Evolutionary conservation across 2,113 vertebrate genomes (phyloP), one percentile per base, ranked within the genome.

Genomic region (Cololabis saira): DNA sequence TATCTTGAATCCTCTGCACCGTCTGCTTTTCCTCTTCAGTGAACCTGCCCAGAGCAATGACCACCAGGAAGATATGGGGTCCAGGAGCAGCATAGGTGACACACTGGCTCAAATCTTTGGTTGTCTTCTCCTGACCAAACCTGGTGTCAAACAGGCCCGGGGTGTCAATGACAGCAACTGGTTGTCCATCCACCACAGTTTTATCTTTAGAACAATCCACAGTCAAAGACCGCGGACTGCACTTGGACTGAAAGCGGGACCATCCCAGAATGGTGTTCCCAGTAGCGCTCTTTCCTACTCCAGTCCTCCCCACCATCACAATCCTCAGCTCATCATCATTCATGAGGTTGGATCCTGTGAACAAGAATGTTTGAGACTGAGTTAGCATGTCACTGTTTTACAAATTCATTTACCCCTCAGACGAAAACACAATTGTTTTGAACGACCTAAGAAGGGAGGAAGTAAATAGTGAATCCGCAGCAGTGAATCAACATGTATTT

Each of bases 31-130:
- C 57, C 43, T 60, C 57, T 1, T 60, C 16, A 14, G 57, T 60
- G 57, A 30, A 60, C 27, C 57, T 60, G 57, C 19, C 43, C 22
- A 60, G 12, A 3, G 22, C n/a, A 42, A 60, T 18, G 43, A 60
- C 22, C 57, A 60, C 57, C 42, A 60, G 43, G 57, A 60, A 47
- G 57, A 60, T 24, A 15, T 60, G 57, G 10, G 57, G 57, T 45
- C 57, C 57, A 30, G 57, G 57, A 18, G 57, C 16, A n/a, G 57
- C 21, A 27, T 45, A 47, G 6, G 2, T 3, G 40, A 60, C 17
- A 11, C 57, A 60, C 43, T 60, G 41, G 19, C 22, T 12, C 22
- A 60, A 7, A 45, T 47, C 22, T 44, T 33, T 19, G 13, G 3
- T 9, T 2, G 43, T 61, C 13, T 61, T 61, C 1, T 18, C n/a